Conservation (phyloP, 2,888 invertebrate species). For the Mesorhabditis spiculigera region DNA sequence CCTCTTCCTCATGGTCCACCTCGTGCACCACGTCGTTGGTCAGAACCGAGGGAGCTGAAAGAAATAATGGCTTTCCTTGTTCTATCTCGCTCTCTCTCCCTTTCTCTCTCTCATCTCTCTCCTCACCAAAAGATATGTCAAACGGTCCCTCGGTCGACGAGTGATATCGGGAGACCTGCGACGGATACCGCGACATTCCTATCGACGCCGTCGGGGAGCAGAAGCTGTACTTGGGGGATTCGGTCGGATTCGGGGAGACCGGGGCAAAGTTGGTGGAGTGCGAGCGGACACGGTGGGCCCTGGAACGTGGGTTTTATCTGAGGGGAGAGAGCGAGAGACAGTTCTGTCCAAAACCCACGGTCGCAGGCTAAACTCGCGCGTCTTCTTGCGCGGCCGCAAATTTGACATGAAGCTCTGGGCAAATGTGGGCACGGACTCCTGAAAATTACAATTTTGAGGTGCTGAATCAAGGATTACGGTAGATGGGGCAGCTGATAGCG, state of each 20-base stretch:
- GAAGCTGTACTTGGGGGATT: not conserved
- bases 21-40: not conserved
- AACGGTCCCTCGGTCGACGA: constrained; percentile 1
- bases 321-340: not conserved
- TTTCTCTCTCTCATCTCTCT: not conserved
- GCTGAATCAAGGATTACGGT: not conserved
- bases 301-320: not conserved
- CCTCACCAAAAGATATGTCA: not conserved
- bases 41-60: not conserved
- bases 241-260: not conserved
- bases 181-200: not conserved
- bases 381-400: not conserved
- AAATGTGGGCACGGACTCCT: not conserved
- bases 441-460: not conserved
- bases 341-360: not conserved
- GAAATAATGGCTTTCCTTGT: not conserved
- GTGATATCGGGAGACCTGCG: not conserved
- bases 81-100: not conserved
- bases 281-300: not conserved
- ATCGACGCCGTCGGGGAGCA: not conserved
- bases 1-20: not conserved
- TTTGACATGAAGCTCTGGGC: not conserved
- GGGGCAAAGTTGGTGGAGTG: not conserved
- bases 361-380: not conserved
- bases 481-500: not conserved